Evolutionary conservation across 2,797 vertebrate species (phyloP), one percentile per base, ranked within the genome.

Genomic region (Megalops cyprinoides): DNA sequence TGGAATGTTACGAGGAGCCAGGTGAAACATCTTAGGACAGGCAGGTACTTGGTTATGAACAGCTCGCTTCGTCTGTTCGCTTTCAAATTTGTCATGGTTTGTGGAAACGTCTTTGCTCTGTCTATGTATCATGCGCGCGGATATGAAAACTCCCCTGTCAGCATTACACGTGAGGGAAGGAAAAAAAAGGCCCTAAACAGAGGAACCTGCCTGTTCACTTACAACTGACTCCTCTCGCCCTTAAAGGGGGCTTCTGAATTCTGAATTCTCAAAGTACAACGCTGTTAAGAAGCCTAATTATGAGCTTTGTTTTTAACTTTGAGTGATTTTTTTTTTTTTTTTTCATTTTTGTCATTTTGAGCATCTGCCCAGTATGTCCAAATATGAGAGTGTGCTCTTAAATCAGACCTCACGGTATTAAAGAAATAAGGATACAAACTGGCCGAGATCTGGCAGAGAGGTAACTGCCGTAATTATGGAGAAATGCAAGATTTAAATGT

Each of bases 91-190:
- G 23, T 69, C 65, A 69, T 20, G 37, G 37, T 69, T 42, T 69
- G n/a, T 44, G 65, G 37, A 69, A 69, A 69, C 37, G 37, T 69
- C 65, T 69, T 69, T 69, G 42, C n/a, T 34, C 65, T 69, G 65
- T 69, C 65, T 23, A 69, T 69, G 18, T 37, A 42, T 69, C 65
- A 69, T 69, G 34, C 4, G 34, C 37, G 7, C 39, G 37, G 37
- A 69, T 42, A n/a, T 69, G 65, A 42, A 69, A 69, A 37, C 69
- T 42, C 37, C 65, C 65, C 65, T 9, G 65, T 69, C 65, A 42
- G n/a, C 62, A 39, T 14, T 14, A 1, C 65, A 20, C 34, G n/a
- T 5, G 20, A 15, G 6, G 37, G 31, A 15, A 62, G 8, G 8
- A 10, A 12, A 20, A 69, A 12, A 69, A 18, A 69, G 37, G 4